Base-by-base conservation (phyloP, 2,797 vertebrate species). In the Sebastes matsubarae region DNA sequence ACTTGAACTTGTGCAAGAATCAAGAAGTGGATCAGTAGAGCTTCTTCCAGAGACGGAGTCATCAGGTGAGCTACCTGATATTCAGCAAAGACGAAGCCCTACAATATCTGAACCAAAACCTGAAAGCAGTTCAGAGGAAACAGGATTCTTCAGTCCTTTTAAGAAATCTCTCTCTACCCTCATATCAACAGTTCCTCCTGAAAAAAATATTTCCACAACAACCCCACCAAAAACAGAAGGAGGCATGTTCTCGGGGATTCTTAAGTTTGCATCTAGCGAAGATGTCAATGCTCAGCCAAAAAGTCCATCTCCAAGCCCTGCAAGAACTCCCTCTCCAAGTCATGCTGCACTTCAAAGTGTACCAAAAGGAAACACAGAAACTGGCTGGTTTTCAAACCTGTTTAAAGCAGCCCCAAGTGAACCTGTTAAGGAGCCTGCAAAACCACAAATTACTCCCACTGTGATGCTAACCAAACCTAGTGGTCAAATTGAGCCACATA, bases 121-220 rank as follows among this genome's bases (percentile, higher is more conserved):
- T 67, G 94, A 95, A 82, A 74, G 64, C 71, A 84, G 42, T 82
- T 42, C 89, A 65, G 88, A 96, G 54, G 94, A 94, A 77, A 85
- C 92, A 20, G 95, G 96, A 81, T 97, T 98, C 77, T 97, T 99
- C 78, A 97, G 96, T 72, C 97, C 97, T 14, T 96, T 99, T 67
- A 98, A 96, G 87, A 99, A 98, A 89, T 98, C 97, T 67, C 89
- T 98, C 22, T 97, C 97, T 80, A 97, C 96, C 0, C 91, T 99
- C 20, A 96, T 99, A 24, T 94, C 96, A 82, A 81, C 94, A 71
- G 77, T 55, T 74, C 83, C 94, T 27, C 92, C 92, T 59, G 94
- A 94, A 82, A 94, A 97, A 83, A 92, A 91, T 87, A 36, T 66
- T 79, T 80, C 92, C 4, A 4, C 77, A 65, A 25, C 91, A 85